phyloP scores from a whole-genome alignment of 2,797 vertebrate genomes.

The Cryptoblepharus egeriae region DNA sequence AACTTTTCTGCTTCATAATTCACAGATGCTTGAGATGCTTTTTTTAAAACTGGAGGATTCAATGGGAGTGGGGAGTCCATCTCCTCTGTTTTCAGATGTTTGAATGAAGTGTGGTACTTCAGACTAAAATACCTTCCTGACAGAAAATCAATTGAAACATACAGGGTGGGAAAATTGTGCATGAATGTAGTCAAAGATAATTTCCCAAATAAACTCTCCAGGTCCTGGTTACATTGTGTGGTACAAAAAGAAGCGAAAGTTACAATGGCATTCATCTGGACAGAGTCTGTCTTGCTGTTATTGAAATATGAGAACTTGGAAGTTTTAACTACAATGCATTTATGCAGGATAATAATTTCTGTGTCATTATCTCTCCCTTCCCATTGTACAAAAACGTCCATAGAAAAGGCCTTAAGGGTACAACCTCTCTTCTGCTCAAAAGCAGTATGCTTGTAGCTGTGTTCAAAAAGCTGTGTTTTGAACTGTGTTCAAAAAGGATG shows the following conservation, averaged over 20 bases:
- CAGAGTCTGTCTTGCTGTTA: neutral
- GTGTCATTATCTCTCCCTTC: neutral
- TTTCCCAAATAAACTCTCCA: conserved; percentile 2
- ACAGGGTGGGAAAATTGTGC: neutral
- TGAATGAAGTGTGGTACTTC: conserved; percentile 29
- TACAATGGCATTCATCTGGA: neutral
- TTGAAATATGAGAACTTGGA: conserved; percentile 7
- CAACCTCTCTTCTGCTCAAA: neutral
- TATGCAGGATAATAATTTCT: neutral
- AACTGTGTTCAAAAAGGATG: neutral
- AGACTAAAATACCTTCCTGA: conserved; percentile 40
- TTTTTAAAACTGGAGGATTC: conserved; percentile 31
- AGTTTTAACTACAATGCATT: neutral
- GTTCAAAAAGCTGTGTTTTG: neutral
- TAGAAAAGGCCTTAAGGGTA: neutral
- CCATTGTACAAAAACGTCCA: neutral
- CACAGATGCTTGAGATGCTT: conserved; percentile 22
- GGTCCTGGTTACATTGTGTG: neutral
- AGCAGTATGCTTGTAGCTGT: neutral
- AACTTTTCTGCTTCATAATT: neutral
- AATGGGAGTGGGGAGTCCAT: neutral
- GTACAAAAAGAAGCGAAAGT: neutral
- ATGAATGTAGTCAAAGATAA: conserved; percentile 12
- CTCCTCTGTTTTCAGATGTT: conserved; percentile 30
- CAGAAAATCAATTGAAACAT: conserved; percentile 38